Percentiles rank a stretch among this genome's conserved stretches.
Conservation (phyloP, 2,888 invertebrate species). For the Agrilus cyanescens region DNA sequence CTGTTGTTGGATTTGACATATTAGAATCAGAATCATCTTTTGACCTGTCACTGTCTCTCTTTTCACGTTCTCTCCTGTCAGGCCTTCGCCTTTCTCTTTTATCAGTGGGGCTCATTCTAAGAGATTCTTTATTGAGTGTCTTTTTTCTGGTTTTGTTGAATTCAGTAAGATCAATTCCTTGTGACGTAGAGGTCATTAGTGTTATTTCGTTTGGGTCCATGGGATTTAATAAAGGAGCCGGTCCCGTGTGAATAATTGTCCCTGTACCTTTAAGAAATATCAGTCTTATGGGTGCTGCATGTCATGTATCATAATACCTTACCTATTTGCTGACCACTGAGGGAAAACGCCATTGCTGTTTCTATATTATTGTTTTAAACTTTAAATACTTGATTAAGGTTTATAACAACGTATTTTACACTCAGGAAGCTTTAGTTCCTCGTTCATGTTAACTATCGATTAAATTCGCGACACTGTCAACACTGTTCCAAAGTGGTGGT, state of each 20-base stretch:
- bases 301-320: no score
- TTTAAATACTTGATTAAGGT: no score
- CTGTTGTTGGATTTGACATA: conserved; percentile 28
- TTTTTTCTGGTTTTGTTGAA: conserved; percentile 51
- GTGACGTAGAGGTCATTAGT: conserved; percentile 20
- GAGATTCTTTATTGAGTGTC: conserved; percentile 35
- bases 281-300: neutral
- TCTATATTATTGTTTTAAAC: no score
- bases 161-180: conserved; percentile 49
- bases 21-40: conserved; percentile 36
- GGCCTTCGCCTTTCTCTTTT: conserved; percentile 19
- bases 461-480: no score
- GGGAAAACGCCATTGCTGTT: no score
- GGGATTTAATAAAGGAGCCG: conserved; percentile 11
- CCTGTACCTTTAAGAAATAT: conserved; percentile 6
- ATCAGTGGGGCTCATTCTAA: conserved; percentile 31
- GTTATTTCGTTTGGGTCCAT: conserved; percentile 16
- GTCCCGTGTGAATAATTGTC: conserved; percentile 11
- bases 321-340: no score
- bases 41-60: conserved; percentile 35
- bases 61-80: conserved; percentile 25
- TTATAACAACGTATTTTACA: no score
- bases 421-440: no score
- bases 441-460: no score
- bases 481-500: no score